Conservation (phyloP, 2,888 invertebrate genomes). For the Polydrusus cervinus region DNA sequence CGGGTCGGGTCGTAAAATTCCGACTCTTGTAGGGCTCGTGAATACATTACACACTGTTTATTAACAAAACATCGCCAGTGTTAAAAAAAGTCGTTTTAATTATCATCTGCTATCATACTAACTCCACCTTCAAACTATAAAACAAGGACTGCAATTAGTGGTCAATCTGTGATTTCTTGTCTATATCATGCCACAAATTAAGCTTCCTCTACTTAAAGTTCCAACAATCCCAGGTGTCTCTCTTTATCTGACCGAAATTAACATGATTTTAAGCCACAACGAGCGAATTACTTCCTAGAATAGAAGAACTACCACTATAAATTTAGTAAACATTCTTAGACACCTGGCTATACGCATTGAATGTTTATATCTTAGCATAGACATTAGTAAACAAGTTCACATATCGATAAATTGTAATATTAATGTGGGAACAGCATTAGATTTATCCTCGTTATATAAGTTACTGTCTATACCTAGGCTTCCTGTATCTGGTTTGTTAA, state of each 20-base stretch:
- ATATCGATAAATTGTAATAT: constrained; percentile 56
- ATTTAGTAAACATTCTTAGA: constrained; percentile 37
- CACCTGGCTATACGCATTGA: constrained; percentile 42
- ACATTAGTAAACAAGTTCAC: constrained; percentile 50
- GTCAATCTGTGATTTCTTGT: no score
- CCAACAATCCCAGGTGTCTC: constrained; percentile 19
- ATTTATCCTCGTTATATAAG: constrained; percentile 43
- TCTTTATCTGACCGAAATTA: constrained; percentile 43
- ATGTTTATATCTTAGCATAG: constrained; percentile 39
- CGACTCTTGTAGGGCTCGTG: no score
- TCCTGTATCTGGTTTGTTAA: constrained; percentile 15
- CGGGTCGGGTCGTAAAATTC: no score
- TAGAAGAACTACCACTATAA: constrained; percentile 41
- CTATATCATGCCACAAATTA: no score
- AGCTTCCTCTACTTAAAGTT: no score
- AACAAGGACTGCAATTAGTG: no score
- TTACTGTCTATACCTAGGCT: constrained; percentile 16
- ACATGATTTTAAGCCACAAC: constrained; percentile 43
- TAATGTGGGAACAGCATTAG: constrained; percentile 56
- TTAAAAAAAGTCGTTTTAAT: no score
- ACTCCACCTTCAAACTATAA: no score
- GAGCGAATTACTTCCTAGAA: constrained; percentile 41
- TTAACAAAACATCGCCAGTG: no score
- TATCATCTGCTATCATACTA: no score
- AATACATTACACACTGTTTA: no score